Percentiles rank a stretch among this genome's conserved stretches.
phyloP scores from a whole-genome alignment of 2,113 vertebrate genomes.

The Bubo bubo region DNA sequence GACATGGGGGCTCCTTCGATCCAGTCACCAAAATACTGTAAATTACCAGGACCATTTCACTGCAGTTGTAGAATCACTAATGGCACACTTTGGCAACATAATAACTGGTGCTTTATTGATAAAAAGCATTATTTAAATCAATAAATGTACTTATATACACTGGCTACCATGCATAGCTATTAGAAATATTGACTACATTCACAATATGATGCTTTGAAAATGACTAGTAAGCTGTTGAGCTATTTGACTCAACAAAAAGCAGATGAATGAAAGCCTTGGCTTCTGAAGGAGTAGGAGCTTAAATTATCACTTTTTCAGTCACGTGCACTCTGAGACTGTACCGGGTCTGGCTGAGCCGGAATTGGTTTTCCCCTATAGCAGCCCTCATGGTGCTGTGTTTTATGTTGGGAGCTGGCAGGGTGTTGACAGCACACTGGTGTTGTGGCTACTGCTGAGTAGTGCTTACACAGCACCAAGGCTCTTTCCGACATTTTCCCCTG shows the following conservation, averaged over 20 bases:
- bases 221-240: neutral
- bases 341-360: no score
- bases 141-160: neutral
- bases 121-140: constrained; percentile 47
- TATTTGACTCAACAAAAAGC: constrained; percentile 24
- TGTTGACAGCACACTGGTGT: no score
- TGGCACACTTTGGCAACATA: neutral
- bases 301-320: neutral
- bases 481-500: no score
- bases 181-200: constrained; percentile 38
- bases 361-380: no score
- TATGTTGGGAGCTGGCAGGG: no score
- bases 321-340: neutral
- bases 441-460: no score
- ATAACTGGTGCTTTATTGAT: constrained; percentile 20
- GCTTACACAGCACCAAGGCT: no score
- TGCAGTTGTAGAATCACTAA: neutral
- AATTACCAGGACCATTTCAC: neutral
- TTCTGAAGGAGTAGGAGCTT: neutral
- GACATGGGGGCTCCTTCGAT: neutral
- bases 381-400: no score
- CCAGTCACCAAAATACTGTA: neutral
- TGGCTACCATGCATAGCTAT: neutral
- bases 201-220: constrained; percentile 30
- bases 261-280: neutral